Percentiles rank a stretch among this genome's conserved stretches.
phyloP scores from a whole-genome alignment of 1,140 invertebrate species.

The Augochlora pura region DNA sequence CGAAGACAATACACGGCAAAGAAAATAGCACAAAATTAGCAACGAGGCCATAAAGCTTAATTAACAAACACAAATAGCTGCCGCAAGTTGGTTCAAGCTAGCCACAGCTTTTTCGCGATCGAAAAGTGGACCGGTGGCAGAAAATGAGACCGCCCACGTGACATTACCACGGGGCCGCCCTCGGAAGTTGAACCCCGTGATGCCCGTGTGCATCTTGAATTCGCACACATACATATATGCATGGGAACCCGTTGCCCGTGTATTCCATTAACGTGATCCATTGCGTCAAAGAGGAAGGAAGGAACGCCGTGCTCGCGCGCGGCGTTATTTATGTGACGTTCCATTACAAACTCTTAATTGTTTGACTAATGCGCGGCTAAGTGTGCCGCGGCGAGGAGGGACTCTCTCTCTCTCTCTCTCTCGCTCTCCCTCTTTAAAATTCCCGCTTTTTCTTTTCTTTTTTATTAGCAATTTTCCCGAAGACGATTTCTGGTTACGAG shows the following conservation, averaged over 20 bases:
- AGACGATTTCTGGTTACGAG: slow-evolving; percentile 40
- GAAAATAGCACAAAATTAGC: too few species aligned
- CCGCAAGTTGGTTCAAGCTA: slow-evolving; percentile 53
- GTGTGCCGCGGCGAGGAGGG: slow-evolving; percentile 38
- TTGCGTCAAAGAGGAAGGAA: slow-evolving; percentile 46
- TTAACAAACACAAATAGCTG: slow-evolving; percentile 4
- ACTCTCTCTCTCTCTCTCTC: too few species aligned
- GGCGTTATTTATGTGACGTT: slow-evolving; percentile 79
- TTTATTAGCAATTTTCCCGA: slow-evolving; percentile 20
- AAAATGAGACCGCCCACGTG: slow-evolving; percentile 74
- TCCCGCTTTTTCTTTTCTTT: background rate
- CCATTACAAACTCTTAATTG: slow-evolving; percentile 78
- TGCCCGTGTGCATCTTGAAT: slow-evolving; percentile 53
- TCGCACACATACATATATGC: slow-evolving; percentile 49
- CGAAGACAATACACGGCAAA: too few species aligned
- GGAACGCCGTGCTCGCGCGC: slow-evolving; percentile 41
- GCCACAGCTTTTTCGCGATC: slow-evolving; percentile 27
- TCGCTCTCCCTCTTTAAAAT: background rate
- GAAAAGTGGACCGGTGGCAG: slow-evolving; percentile 53
- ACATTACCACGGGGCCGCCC: slow-evolving; percentile 56
- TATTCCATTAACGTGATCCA: slow-evolving; percentile 64
- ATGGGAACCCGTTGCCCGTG: slow-evolving; percentile 8
- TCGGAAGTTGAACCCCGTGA: slow-evolving; percentile 54
- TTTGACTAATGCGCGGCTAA: slow-evolving; percentile 77
- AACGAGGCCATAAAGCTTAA: slow-evolving; percentile 14